A percentile compares a stretch with the other conserved stretches of the same genome.
Conservation (phyloP, 1,140 invertebrate genomes). For the Heliconius himera region DNA sequence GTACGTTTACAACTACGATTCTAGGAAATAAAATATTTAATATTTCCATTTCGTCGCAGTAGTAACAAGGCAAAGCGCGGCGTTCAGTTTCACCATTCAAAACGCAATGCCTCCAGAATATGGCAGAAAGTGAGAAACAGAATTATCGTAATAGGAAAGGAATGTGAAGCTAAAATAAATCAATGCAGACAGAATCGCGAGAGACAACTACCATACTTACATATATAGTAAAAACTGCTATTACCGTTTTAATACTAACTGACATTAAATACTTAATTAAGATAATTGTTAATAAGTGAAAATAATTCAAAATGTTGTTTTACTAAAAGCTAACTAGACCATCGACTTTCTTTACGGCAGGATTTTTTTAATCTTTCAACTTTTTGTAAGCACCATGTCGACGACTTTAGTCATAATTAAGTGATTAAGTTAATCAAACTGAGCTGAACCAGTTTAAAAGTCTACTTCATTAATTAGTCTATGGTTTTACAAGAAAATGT, state of each 20-base stretch:
- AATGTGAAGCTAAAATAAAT: too few species aligned
- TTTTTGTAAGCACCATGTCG: background rate
- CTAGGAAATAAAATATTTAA: background rate
- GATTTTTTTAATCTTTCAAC: background rate
- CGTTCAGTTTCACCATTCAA: background rate
- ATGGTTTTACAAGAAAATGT: background rate
- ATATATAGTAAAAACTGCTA: background rate
- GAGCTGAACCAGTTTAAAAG: background rate
- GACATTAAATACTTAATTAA: background rate
- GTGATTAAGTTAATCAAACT: background rate
- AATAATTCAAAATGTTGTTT: background rate
- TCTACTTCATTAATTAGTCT: background rate
- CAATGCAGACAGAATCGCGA: too few species aligned
- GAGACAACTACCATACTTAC: background rate
- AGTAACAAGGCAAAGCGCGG: background rate
- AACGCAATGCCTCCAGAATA: background rate
- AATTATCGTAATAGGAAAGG: background rate
- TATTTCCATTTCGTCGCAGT: background rate
- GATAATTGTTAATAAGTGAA: background rate
- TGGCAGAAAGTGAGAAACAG: background rate
- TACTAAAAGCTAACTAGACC: background rate
- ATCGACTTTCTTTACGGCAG: background rate
- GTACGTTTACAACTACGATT: background rate
- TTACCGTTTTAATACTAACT: background rate
- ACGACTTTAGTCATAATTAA: background rate